These are phyloP conservation scores for Cinara cedri DNA, from an alignment of 2,888 invertebrate species.

Conservation along the genomic window DNA sequence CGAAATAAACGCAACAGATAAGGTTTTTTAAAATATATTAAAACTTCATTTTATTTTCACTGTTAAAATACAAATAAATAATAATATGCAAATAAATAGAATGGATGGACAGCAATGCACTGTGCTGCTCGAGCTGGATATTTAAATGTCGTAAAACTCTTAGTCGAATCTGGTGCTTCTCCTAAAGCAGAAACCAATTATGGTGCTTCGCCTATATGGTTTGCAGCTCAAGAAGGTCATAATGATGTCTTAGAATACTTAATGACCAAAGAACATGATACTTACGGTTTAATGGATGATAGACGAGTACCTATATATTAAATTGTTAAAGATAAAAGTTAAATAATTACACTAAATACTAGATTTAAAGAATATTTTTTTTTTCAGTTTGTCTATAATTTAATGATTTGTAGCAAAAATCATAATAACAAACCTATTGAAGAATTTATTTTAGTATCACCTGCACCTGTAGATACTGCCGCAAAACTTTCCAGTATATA, in stretches of 20 bases:
- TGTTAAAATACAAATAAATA: conserved; percentile 59
- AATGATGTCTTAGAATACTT: conserved; percentile 94
- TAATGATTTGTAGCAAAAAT: conserved; percentile 97
- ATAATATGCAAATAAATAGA: conserved; percentile 63
- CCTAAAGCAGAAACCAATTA: conserved; percentile 94
- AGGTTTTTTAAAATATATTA: conserved; percentile 63
- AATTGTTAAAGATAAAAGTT: not conserved
- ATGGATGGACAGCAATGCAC: conserved; percentile 95
- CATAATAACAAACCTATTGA: conserved; percentile 95
- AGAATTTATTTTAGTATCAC: conserved; percentile 97
- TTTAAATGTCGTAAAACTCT: conserved; percentile 89
- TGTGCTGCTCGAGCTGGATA: conserved; percentile 94
- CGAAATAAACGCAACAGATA: conserved; percentile 96
- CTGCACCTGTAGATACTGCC: conserved; percentile 98
- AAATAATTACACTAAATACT: not conserved
- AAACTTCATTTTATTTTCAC: not conserved
- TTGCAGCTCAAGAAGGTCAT: conserved; percentile 96
- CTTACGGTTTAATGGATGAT: conserved; percentile 96
- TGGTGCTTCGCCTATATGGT: conserved; percentile 96
- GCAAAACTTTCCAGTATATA: conserved; percentile 95
- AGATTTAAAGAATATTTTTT: not conserved
- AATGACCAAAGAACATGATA: conserved; percentile 96
- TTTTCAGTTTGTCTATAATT: conserved; percentile 87
- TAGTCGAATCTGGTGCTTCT: conserved; percentile 95
- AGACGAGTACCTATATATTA: conserved; percentile 70